Conservation (phyloP, 1,140 invertebrate genomes). For the Drosophila trapezifrons region DNA sequence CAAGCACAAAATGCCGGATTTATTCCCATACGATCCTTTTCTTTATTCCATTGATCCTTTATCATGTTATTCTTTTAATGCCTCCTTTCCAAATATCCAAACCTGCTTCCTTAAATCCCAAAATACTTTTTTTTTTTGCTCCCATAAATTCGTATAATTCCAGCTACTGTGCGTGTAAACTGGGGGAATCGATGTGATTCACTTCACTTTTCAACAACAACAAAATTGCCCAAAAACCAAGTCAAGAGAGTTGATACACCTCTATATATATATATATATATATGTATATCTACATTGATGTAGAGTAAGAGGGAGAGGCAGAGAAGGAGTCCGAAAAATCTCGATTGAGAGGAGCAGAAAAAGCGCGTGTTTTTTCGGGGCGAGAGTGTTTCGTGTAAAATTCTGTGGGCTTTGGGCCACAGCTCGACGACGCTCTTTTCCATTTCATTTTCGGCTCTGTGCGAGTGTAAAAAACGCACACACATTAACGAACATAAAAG, state of each 20-base stretch:
- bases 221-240: constrained; percentile 46
- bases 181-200: constrained; percentile 63
- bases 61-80: background rate
- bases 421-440: constrained; percentile 63
- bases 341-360: constrained; percentile 22
- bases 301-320: background rate
- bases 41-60: background rate
- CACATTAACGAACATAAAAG: constrained; percentile 36
- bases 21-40: background rate
- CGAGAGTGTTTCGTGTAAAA: constrained; percentile 70
- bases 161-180: constrained; percentile 62
- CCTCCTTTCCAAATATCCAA: background rate
- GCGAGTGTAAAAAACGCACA: constrained; percentile 37
- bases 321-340: constrained; percentile 33
- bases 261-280: background rate
- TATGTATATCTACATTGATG: no score
- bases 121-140: constrained; percentile 4
- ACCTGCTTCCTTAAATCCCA: constrained; percentile 6
- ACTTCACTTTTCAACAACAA: constrained; percentile 71
- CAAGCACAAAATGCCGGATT: background rate
- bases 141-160: constrained; percentile 9
- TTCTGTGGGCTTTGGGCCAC: constrained; percentile 44
- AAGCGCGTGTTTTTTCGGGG: constrained; percentile 40
- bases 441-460: constrained; percentile 74
- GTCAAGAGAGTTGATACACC: constrained; percentile 50